Percentiles rank a stretch among this genome's conserved stretches.
These are phyloP conservation scores for Plutella xylostella DNA, from an alignment of 2,888 invertebrate species.

Conservation along the genomic window DNA sequence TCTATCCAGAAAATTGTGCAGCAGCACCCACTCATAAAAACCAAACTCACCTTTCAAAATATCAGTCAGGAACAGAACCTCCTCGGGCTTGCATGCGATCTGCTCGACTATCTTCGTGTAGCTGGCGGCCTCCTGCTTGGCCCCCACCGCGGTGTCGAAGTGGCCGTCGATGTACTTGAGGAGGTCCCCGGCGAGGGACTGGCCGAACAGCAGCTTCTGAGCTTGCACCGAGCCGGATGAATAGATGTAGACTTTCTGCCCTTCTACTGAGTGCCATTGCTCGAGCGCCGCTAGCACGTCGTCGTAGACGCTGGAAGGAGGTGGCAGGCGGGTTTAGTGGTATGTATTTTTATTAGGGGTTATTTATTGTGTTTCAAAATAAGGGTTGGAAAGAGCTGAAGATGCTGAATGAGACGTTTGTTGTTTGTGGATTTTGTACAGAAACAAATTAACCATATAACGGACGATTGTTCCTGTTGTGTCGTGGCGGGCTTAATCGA, in stretches of 20 bases:
- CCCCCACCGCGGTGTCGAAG: conserved; percentile 89
- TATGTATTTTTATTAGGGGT: not conserved
- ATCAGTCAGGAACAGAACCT: conserved; percentile 90
- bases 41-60: conserved; percentile 74
- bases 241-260: conserved; percentile 82
- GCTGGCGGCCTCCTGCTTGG: conserved; percentile 81
- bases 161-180: conserved; percentile 78
- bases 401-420: too few species aligned
- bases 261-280: conserved; percentile 76
- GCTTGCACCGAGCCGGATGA: conserved; percentile 94
- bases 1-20: too few species aligned
- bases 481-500: too few species aligned
- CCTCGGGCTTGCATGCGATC: conserved; percentile 72
- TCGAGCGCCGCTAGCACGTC: conserved; percentile 85
- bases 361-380: too few species aligned
- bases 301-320: conserved; percentile 81
- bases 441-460: too few species aligned
- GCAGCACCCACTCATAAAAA: too few species aligned
- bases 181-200: conserved; percentile 83
- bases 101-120: conserved; percentile 81
- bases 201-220: conserved; percentile 86
- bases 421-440: too few species aligned
- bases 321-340: conserved; percentile 7
- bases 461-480: too few species aligned
- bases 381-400: too few species aligned